Base-by-base conservation (phyloP, 2,113 vertebrate species). In the Hippopotamus amphibius region DNA sequence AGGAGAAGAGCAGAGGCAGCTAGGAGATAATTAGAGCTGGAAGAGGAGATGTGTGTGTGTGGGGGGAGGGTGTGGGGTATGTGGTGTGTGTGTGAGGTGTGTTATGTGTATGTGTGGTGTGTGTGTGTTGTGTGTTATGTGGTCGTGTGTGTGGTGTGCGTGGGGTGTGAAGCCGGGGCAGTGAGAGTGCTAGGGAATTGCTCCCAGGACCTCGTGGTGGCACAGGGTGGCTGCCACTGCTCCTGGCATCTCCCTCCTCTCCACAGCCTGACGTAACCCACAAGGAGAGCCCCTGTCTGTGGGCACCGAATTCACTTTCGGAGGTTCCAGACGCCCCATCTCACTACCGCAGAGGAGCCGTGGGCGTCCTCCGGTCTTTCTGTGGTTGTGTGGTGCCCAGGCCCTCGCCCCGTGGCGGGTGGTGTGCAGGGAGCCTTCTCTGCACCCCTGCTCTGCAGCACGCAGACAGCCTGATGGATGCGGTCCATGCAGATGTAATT, bases 381-480 rank as follows among this genome's bases (percentile, higher is more conserved):
- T 88, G 8, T 3, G 17, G 55, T 15, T 14, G 10, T 4, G 16
- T 19, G 24, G 4, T 0, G 3, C 2, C 0, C 41, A 37, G 41
- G 22, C 65, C 48, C 6, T 3, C 2, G 3, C 46, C 24, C 2
- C 0, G 21, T 3, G 80, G 22, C 4, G 4, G n/a, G 7, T 13
- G 46, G 94, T 10, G 13, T 3, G 2, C 0, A 28, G 10, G 0
- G 92, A 95, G 88, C 71, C 37, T 87, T 85, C 76, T 82, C 63
- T 50, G 77, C 95, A 50, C 15, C 59, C 76, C 41, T 90, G 66
- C 93, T 96, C 74, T 93, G 90, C 92, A 50, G 55, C 94, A 19
- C 8, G n/a, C 92, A 82, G 79, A 92, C 59, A 41, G 55, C 1
- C 9, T 97, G 94, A 97, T 90, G 90, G 97, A 94, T 90, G 30